Evolutionary conservation across 1,140 invertebrate genomes (phyloP).

Genomic region (Lasioglossum baleicum): DNA sequence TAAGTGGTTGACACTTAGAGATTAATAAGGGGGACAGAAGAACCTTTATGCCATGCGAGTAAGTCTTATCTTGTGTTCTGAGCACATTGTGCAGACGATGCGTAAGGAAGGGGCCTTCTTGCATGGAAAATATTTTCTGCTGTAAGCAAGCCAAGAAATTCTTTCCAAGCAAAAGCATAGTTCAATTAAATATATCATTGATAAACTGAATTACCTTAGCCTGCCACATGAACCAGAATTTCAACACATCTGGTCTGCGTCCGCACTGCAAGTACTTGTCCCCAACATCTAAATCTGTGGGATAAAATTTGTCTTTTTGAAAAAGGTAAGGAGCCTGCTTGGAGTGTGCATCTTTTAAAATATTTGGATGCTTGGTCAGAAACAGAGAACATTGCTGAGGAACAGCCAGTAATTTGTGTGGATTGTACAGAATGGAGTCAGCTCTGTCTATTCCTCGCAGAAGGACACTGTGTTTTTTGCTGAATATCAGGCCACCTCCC

Average conservation of each 20-base stretch:
- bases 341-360: constrained; percentile 88
- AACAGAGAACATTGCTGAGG: constrained; percentile 94
- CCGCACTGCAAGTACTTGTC: constrained; percentile 97
- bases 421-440: constrained; percentile 95
- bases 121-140: constrained; percentile 1
- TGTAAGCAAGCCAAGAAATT: background rate
- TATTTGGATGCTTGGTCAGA: constrained; percentile 83
- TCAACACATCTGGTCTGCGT: constrained; percentile 94
- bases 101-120: constrained; percentile 71
- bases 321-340: constrained; percentile 92
- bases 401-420: constrained; percentile 93
- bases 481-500: constrained; percentile 91
- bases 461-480: constrained; percentile 83
- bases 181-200: background rate
- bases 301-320: constrained; percentile 96
- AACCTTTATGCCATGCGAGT: constrained; percentile 32
- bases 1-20: constrained; percentile 71
- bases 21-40: constrained; percentile 65
- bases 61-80: constrained; percentile 53
- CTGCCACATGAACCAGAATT: constrained; percentile 96
- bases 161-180: background rate
- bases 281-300: constrained; percentile 93
- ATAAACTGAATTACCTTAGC: constrained; percentile 71
- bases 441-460: constrained; percentile 86
- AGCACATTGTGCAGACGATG: background rate